Evolutionary conservation across 92 coral and sea anemone genomes (phyloP).

Genomic region (Palythoa grandis): DNA sequence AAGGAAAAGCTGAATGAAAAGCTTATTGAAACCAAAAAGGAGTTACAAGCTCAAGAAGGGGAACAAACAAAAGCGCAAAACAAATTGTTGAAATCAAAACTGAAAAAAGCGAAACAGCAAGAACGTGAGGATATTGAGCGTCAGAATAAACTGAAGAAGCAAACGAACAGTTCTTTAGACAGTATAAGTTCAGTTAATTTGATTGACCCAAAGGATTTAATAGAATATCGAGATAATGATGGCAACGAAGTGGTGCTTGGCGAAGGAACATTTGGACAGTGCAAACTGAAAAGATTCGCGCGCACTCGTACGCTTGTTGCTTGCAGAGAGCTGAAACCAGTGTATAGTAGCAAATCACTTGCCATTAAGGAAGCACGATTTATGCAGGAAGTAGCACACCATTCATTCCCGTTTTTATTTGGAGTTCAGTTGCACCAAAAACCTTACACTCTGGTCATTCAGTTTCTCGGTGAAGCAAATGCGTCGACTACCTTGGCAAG

Average conservation of each 20-base stretch:
- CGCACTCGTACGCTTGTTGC: background rate
- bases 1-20: background rate
- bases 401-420: conserved; percentile 3
- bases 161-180: background rate
- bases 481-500: background rate
- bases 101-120: background rate
- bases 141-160: background rate
- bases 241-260: background rate
- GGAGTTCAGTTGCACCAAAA: background rate
- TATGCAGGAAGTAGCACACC: conserved; percentile 6
- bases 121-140: background rate
- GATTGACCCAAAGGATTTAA: background rate
- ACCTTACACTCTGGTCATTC: background rate
- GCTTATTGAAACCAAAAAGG: background rate
- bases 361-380: background rate
- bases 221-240: background rate
- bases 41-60: background rate
- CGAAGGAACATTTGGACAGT: conserved; percentile 1
- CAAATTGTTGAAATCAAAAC: background rate
- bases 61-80: background rate
- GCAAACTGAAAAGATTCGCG: background rate
- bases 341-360: background rate
- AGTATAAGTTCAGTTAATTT: background rate
- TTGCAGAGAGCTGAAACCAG: background rate
- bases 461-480: background rate